A percentile compares a stretch with the other conserved stretches of the same genome.
Evolutionary conservation across 2,113 vertebrate species (phyloP).

Genomic region (Rana temporaria): DNA sequence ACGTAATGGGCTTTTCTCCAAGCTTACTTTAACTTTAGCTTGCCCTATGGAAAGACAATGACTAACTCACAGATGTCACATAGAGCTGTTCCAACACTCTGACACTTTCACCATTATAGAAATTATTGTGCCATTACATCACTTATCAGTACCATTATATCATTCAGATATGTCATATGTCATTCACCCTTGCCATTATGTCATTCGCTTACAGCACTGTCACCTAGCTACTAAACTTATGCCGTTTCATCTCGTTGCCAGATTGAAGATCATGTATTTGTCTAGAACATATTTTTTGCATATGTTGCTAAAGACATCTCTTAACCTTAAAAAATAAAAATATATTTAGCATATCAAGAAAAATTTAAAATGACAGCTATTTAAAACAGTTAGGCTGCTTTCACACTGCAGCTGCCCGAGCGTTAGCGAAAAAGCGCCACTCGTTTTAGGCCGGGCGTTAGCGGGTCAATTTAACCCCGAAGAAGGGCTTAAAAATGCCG

Average conservation of each 20-base stretch:
- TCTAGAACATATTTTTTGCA: too few species aligned
- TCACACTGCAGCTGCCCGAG: too few species aligned
- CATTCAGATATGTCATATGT: neutral
- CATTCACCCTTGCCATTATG: slow-evolving; percentile 1
- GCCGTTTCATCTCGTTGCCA: neutral
- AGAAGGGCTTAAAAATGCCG: too few species aligned
- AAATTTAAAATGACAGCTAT: too few species aligned
- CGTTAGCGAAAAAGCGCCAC: too few species aligned
- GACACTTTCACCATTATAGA: neutral
- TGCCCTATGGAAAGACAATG: neutral
- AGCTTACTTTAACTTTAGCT: slow-evolving; percentile 2
- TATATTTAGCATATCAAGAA: too few species aligned
- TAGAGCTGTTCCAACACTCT: neutral
- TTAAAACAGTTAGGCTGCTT: too few species aligned
- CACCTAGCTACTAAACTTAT: neutral
- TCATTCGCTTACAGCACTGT: slow-evolving; percentile 1
- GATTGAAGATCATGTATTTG: neutral
- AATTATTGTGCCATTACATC: slow-evolving; percentile 18
- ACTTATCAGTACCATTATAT: neutral
- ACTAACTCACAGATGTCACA: slow-evolving; percentile 1
- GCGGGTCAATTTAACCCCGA: too few species aligned
- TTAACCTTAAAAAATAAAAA: too few species aligned
- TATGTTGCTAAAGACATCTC: too few species aligned
- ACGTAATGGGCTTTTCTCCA: neutral
- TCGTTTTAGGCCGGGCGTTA: too few species aligned